A percentile compares a stretch with the other conserved stretches of the same genome.
phyloP scores from a whole-genome alignment of 2,113 vertebrate species.

The Microcebus jonahi region DNA sequence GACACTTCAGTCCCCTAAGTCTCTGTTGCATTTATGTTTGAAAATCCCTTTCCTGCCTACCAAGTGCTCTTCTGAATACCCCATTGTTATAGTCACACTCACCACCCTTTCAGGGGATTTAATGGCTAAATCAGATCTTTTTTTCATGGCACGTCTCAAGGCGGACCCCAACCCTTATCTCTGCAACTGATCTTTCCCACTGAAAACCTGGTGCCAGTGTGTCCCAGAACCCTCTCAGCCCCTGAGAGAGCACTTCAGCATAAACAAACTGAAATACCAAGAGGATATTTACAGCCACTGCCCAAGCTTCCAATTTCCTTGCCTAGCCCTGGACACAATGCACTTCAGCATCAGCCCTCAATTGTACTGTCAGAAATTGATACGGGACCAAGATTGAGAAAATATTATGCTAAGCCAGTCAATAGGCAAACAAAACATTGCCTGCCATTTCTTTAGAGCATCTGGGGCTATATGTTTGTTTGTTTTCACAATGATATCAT shows the following conservation, averaged over 20 bases:
- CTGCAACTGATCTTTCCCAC: constrained; percentile 88
- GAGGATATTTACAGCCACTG: constrained; percentile 89
- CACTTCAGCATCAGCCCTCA: constrained; percentile 65
- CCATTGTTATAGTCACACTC: constrained; percentile 85
- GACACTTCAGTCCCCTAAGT: constrained; percentile 40
- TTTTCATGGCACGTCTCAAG: constrained; percentile 82
- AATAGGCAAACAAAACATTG: constrained; percentile 81
- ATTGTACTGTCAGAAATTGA: constrained; percentile 85
- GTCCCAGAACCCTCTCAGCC: constrained; percentile 84
- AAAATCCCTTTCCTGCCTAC: constrained; percentile 87
- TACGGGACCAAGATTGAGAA: constrained; percentile 80
- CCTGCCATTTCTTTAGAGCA: constrained; percentile 1
- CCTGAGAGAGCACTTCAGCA: constrained; percentile 80
- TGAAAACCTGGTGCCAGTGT: constrained; percentile 91
- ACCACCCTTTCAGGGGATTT: constrained; percentile 83
- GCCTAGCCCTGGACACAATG: constrained; percentile 85
- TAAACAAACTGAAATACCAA: constrained; percentile 84
- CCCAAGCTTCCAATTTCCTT: constrained; percentile 88
- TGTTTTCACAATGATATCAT: constrained; percentile 82
- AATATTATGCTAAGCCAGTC: constrained; percentile 84
- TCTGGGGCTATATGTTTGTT: constrained; percentile 77
- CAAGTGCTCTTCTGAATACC: constrained; percentile 84
- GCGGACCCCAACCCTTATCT: constrained; percentile 89
- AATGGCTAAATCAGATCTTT: constrained; percentile 87
- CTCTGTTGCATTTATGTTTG: constrained; percentile 71